Evolutionary conservation across 2,888 invertebrate species (phyloP).

Genomic region (Netelia melanura): DNA sequence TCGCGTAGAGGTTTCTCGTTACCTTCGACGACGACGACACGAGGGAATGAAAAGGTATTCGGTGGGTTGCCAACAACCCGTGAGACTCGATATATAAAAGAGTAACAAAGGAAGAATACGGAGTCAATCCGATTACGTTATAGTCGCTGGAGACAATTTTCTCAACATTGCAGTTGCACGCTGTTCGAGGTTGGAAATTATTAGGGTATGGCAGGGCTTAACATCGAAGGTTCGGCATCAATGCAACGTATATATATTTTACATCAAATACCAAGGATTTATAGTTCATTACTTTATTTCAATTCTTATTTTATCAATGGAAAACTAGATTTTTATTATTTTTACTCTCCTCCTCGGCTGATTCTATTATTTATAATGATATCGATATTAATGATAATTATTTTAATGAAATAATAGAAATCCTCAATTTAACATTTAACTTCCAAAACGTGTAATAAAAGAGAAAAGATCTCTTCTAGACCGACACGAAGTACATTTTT

Average conservation of each 20-base stretch:
- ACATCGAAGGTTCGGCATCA: neutral
- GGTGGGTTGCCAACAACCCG: neutral
- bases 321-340: too few species aligned
- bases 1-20: neutral
- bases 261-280: neutral
- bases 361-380: too few species aligned
- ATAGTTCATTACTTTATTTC: too few species aligned
- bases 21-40: neutral
- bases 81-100: constrained; percentile 24
- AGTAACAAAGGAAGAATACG: constrained; percentile 50
- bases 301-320: too few species aligned
- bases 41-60: neutral
- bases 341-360: too few species aligned
- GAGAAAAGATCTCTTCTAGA: too few species aligned
- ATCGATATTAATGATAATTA: too few species aligned
- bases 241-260: neutral
- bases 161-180: constrained; percentile 35
- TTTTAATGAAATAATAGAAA: too few species aligned
- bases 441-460: too few species aligned
- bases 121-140: constrained; percentile 68
- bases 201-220: constrained; percentile 1
- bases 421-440: too few species aligned
- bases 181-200: constrained; percentile 21
- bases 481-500: too few species aligned
- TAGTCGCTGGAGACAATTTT: constrained; percentile 43